Base-by-base conservation (phyloP, 2,113 vertebrate genomes). In the Platichthys stellatus region DNA sequence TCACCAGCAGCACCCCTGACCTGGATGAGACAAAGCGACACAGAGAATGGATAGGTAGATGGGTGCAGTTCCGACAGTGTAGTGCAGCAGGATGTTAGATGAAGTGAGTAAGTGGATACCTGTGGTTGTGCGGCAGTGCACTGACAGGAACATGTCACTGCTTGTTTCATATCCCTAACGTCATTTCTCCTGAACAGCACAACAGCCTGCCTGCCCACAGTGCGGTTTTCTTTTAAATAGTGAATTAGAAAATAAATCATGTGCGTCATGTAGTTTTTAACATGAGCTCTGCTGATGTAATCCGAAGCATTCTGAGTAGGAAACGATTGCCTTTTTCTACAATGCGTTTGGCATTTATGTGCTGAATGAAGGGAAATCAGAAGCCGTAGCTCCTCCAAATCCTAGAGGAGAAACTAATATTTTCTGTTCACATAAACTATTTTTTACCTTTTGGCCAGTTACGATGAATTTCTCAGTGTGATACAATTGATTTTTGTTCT, bases 71-170 rank as follows among this genome's bases (percentile, higher is more conserved):
- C 49, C 47, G 38, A 5, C 23, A 4, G 53, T 10, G 23, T 23
- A 13, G 11, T 17, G 7, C 24, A 13, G 51, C 40, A 14, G 21
- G 4, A 23, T 11, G 59, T 71, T 13, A n/a, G 23, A 67, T 40
- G 2, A 35, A 59, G 23, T n/a, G 23, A 51, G 38, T 15, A 51
- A 51, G 47, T 10, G 5, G 17, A 51, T 23, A 38, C 26, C 38
- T 54, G 47, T 18, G 18, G 47, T 51, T 51, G 47, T 17, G 47
- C 10, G 74, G 40, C 74, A 69, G 12, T 21, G 3, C 20, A 56
- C 49, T 5, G 21, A 23, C 59, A 63, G n/a, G 11, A 63, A 63
- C 69, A 18, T 62, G 72, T 76, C 20, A 2, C 56, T 9, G 23
- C 65, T 69, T 86, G 84, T 4, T 0, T 40, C 3, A 1, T 17